phyloP scores from a whole-genome alignment of 2,888 invertebrate species.

The Acanthosepion pharaonis region DNA sequence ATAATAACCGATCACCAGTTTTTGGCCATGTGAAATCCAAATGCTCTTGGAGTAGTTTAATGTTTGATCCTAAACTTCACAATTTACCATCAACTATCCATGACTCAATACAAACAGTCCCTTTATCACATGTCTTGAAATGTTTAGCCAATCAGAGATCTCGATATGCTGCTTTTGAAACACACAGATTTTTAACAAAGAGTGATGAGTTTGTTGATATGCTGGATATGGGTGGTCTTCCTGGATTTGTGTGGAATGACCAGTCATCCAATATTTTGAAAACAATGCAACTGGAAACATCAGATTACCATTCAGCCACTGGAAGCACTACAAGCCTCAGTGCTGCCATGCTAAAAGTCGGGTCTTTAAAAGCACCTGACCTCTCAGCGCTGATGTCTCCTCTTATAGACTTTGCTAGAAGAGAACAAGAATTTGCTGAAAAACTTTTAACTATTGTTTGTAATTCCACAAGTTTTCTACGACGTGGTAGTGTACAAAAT shows the following conservation, averaged over 20 bases:
- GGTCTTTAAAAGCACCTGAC: slow-evolving; percentile 68
- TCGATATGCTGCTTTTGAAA: slow-evolving; percentile 69
- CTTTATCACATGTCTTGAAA: slow-evolving; percentile 68
- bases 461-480: slow-evolving; percentile 71
- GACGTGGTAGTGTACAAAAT: slow-evolving; percentile 59
- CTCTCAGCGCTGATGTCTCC: slow-evolving; percentile 67
- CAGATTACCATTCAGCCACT: slow-evolving; percentile 66
- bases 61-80: slow-evolving; percentile 48
- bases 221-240: slow-evolving; percentile 60
- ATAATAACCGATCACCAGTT: not conserved
- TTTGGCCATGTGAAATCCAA: slow-evolving; percentile 35
- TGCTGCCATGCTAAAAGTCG: slow-evolving; percentile 66
- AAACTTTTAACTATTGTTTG: slow-evolving; percentile 72
- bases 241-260: slow-evolving; percentile 66
- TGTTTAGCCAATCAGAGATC: slow-evolving; percentile 70
- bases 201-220: slow-evolving; percentile 67
- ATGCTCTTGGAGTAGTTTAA: not conserved
- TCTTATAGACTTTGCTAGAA: slow-evolving; percentile 67
- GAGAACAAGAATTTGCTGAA: slow-evolving; percentile 71
- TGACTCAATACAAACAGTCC: slow-evolving; percentile 64
- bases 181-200: slow-evolving; percentile 71
- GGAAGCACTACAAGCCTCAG: slow-evolving; percentile 67
- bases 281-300: slow-evolving; percentile 60
- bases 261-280: slow-evolving; percentile 55
- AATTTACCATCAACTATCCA: slow-evolving; percentile 58